A percentile compares a stretch with the other conserved stretches of the same genome.
phyloP scores from a whole-genome alignment of 1,140 invertebrate genomes.

The Philotrypesis tridentata region DNA sequence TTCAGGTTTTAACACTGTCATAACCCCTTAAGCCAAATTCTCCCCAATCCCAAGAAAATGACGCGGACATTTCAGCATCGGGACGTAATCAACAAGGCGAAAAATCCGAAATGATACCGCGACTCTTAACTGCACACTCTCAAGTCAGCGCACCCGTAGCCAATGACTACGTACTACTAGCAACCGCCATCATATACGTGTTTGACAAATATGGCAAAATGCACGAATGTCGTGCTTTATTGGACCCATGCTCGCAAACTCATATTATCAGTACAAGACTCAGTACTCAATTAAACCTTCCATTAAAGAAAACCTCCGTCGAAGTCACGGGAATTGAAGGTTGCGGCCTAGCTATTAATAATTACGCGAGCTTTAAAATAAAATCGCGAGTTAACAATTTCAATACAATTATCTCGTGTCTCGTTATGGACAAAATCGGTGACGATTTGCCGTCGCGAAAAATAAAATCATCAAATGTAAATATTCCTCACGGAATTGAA shows the following conservation, averaged over 20 bases:
- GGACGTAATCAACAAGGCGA: too few relatives aligned
- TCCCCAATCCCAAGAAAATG: too few relatives aligned
- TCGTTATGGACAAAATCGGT: conserved; percentile 12
- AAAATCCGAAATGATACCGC: background rate
- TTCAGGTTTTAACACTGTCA: too few relatives aligned
- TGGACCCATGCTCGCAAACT: conserved; percentile 43
- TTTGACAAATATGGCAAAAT: conserved; percentile 33
- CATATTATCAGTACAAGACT: conserved; percentile 32
- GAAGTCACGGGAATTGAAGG: background rate
- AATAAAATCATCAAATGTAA: background rate
- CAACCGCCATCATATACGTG: conserved; percentile 35
- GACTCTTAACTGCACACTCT: background rate
- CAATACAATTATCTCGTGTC: background rate
- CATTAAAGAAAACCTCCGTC: background rate
- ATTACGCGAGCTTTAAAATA: background rate
- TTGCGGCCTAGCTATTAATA: background rate
- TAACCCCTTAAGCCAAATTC: too few relatives aligned
- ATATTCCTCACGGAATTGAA: conserved; percentile 14
- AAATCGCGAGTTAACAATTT: background rate
- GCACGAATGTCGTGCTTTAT: conserved; percentile 43
- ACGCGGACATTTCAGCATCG: too few relatives aligned
- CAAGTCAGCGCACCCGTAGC: too few relatives aligned
- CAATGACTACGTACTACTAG: conserved; percentile 6
- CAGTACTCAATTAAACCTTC: background rate
- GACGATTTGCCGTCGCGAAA: background rate